Evolutionary conservation across 1,140 invertebrate species (phyloP), one percentile per base, ranked within the genome.

Genomic region (Drosophila rhopaloa): DNA sequence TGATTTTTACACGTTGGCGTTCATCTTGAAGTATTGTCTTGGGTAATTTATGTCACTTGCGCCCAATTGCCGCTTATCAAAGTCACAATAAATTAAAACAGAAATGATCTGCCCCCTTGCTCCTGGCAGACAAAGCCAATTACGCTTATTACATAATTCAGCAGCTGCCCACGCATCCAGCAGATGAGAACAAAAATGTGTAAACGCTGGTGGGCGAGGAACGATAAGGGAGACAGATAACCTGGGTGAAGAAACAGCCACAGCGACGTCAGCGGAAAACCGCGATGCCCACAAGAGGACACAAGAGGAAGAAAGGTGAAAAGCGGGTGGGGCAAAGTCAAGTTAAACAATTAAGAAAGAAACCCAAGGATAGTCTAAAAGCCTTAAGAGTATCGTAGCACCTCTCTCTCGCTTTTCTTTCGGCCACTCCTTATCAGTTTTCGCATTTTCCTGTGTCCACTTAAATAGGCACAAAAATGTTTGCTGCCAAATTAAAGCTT

Each of bases 61-160:
- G 57, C 63, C 68, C 83, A 48, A 51, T 88, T 76, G 65, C 61
- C 60, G 75, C 83, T 86, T 86, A 86, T 86, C 82, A 88, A 79
- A 79, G 82, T 76, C 84, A 83, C 83, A 65, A 88, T 88, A 88
- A 88, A 83, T 88, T 83, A 82, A 76, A 78, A 79, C 48, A 27
- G 60, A 67, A 46, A 75, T 63, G 78, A 81, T 76, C 63, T 60
- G 44, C 44, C 16, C 56, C 19, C 24, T 24, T 37, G 16, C n/a
- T 47, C 2, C 48, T 19, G 47, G n/a, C 55, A 14, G 19, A 27
- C 51, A 63, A 70, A 86, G 74, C 83, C 82, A 88, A 88, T 86
- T 83, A 88, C 83, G 82, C 79, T 86, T 83, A 86, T 86, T 88
- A 83, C 79, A 88, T 88, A 83, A 86, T 88, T 88, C 54, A 86